A percentile compares a stretch with the other conserved stretches of the same genome.
Conservation (phyloP, 2,888 invertebrate genomes). For the Brachynemurus nebulosus region DNA sequence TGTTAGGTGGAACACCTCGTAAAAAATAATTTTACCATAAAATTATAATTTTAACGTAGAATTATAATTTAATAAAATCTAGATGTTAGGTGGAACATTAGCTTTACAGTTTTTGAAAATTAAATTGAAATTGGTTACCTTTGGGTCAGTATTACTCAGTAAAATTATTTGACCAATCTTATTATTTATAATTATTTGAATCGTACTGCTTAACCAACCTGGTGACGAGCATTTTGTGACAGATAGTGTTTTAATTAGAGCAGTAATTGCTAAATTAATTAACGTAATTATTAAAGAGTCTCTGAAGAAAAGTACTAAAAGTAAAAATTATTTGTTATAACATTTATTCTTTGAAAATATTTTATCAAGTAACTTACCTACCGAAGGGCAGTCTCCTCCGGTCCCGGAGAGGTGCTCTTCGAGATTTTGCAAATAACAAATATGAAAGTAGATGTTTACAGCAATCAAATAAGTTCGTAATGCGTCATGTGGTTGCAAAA, state of each 20-base stretch:
- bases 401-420: slow-evolving; percentile 45
- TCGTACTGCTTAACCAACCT: slow-evolving; percentile 23
- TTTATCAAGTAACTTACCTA: slow-evolving; percentile 30
- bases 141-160: background rate
- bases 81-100: no score
- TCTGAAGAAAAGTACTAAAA: slow-evolving; percentile 4
- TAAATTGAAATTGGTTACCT: background rate
- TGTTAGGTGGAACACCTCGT: no score
- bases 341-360: background rate
- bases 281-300: slow-evolving; percentile 15
- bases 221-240: slow-evolving; percentile 18
- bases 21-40: no score
- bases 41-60: no score
- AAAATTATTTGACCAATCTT: slow-evolving; percentile 23
- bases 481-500: slow-evolving; percentile 40
- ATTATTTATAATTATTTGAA: slow-evolving; percentile 20
- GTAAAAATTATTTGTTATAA: background rate
- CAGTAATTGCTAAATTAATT: slow-evolving; percentile 25
- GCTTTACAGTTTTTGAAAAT: no score
- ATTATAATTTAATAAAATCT: no score
- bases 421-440: slow-evolving; percentile 42
- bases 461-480: slow-evolving; percentile 41
- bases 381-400: slow-evolving; percentile 42
- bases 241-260: slow-evolving; percentile 24
- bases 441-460: slow-evolving; percentile 46